Evolutionary conservation across 2,113 vertebrate species (phyloP), one percentile per base, ranked within the genome.

Genomic region (Indicator maculatus): DNA sequence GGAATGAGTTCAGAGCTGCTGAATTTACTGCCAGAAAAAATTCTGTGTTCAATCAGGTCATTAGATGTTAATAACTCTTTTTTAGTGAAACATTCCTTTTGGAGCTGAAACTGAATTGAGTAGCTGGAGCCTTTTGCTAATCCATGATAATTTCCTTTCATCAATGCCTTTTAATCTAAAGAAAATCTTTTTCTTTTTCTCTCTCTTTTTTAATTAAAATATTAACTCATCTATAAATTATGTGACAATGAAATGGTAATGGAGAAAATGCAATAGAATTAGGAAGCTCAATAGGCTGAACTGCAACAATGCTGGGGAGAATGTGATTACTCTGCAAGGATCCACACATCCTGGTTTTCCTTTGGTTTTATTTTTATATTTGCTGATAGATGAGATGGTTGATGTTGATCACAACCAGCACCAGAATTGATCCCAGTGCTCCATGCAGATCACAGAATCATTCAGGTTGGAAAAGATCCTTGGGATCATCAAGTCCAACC

Each of bases 151-250:
- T 69, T 88, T 78, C 50, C n/a, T 88, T 91, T 79, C 64, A 79
- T 93, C 18, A 27, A 9, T 56, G 44, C 28, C n/a, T 93, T 88
- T 93, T 91, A 56, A 79, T 84, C 39, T 87, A 56, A 85, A 88
- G 64, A 61, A 89, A 75, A 27, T 12, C 33, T 21, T 28, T 53
- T 53, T 64, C 75, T 79, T 14, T 41, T 8, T 36, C 36, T 41
- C 11, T 41, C 61, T 6, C 23, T 67, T 66, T 80, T 80, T 67
- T 5, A 88, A 83, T 96, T 80, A 83, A 90, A 95, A 75, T 44
- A 10, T 38, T 75, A 77, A 50, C 45, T 95, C 27, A 17, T 41
- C 59, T 72, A 38, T 77, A 78, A 91, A 87, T 67, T n/a, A 39
- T 4, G 30, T 55, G 76, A 33, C 47, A 79, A 20, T 67, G 53